Evolutionary conservation across 1,140 invertebrate genomes (phyloP).

Genomic region (Lordiphosa mommai): DNA sequence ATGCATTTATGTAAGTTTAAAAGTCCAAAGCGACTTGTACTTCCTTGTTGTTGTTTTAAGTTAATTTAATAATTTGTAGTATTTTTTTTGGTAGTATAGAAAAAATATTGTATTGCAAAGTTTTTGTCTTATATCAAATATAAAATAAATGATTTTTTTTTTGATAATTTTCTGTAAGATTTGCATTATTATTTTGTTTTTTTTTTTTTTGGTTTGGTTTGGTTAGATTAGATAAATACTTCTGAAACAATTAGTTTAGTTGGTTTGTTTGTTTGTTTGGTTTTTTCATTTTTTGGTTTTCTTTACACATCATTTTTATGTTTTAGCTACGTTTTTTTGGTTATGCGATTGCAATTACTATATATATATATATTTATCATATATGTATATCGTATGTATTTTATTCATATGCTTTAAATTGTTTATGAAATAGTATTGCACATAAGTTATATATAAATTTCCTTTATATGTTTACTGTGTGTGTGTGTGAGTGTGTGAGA

Average conservation of each 20-base stretch:
- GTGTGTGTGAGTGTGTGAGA: constrained; percentile 5
- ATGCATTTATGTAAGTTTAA: constrained; percentile 31
- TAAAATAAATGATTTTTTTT: constrained; percentile 49
- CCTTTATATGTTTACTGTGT: constrained; percentile 44
- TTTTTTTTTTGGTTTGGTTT: constrained; percentile 27
- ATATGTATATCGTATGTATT: constrained; percentile 29
- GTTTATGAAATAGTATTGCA: constrained; percentile 70
- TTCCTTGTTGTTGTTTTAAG: constrained; percentile 20
- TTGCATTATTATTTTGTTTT: constrained; percentile 32
- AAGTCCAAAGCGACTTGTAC: constrained; percentile 59
- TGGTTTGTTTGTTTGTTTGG: background rate
- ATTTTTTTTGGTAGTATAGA: constrained; percentile 54
- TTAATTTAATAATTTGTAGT: constrained; percentile 31
- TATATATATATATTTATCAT: constrained; percentile 39
- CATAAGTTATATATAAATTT: constrained; percentile 58
- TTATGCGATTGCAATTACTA: constrained; percentile 59
- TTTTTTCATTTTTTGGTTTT: background rate
- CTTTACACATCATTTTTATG: constrained; percentile 7
- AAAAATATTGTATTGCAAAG: constrained; percentile 69
- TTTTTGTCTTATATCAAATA: constrained; percentile 51
- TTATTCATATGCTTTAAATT: constrained; percentile 31
- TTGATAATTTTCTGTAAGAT: constrained; percentile 48
- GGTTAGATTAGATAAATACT: constrained; percentile 14
- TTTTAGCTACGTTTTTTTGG: constrained; percentile 60
- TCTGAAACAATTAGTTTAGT: constrained; percentile 13